These are phyloP conservation scores for Matsumyia berberina DNA, from an alignment of 2,888 invertebrate species.

Conservation along the genomic window DNA sequence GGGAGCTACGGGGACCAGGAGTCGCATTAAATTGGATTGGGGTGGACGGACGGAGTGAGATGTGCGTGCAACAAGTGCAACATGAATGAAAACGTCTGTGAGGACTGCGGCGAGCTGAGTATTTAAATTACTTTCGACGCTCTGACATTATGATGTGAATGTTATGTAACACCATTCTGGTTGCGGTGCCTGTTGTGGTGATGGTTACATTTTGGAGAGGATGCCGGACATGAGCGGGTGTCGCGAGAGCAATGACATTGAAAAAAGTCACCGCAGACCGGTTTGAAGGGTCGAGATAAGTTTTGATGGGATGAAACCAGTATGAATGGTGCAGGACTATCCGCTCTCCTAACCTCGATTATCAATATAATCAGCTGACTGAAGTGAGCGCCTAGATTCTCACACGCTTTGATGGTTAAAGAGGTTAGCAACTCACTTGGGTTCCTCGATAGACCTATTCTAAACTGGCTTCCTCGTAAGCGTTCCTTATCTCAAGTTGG, in stretches of 20 bases:
- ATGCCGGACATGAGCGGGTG: conserved; percentile 34
- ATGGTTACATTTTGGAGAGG: conserved; percentile 53
- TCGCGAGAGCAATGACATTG: conserved; percentile 70
- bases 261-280: conserved; percentile 17
- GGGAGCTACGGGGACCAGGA: neutral
- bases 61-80: conserved; percentile 75
- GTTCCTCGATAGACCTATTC: no score
- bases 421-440: no score
- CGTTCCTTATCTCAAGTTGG: no score
- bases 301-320: neutral
- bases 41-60: conserved; percentile 46
- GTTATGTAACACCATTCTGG: conserved; percentile 65
- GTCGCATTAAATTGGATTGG: conserved; percentile 41
- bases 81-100: conserved; percentile 70
- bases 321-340: no score
- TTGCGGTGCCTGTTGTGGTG: conserved; percentile 67
- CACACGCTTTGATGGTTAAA: no score
- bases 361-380: no score
- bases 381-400: no score
- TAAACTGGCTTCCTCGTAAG: no score
- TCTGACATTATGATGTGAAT: conserved; percentile 62
- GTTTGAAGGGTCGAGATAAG: conserved; percentile 38
- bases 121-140: conserved; percentile 71
- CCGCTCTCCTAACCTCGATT: no score
- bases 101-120: conserved; percentile 10